Percentiles rank a stretch among this genome's conserved stretches.
phyloP scores from a whole-genome alignment of 2,113 vertebrate species.

The Acanthochromis polyacanthus region DNA sequence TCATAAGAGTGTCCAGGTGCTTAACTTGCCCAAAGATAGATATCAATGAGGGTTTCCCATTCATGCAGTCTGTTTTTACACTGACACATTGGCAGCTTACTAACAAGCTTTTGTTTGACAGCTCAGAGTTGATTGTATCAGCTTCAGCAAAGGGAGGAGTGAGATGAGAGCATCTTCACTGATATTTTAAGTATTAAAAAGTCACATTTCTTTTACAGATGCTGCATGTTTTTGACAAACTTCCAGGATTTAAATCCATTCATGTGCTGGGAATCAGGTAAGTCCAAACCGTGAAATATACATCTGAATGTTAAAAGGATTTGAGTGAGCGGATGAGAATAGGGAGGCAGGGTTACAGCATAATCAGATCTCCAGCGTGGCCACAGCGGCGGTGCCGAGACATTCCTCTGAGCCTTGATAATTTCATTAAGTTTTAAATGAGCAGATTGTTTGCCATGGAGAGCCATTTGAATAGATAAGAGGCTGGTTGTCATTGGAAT shows the following conservation, averaged over 20 bases:
- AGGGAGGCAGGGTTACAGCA: not conserved
- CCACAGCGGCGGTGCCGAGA: not conserved
- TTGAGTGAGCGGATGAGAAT: not conserved
- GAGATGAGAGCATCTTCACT: not conserved
- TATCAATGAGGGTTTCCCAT: conserved; percentile 38
- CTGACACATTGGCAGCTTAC: not conserved
- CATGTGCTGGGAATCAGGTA: conserved; percentile 90
- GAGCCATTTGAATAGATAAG: conserved; percentile 22
- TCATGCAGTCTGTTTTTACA: conserved; percentile 13
- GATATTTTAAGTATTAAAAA: not conserved
- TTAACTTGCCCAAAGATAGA: conserved; percentile 60
- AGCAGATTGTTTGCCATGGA: conserved; percentile 12
- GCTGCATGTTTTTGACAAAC: conserved; percentile 89
- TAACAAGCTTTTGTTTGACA: conserved; percentile 20
- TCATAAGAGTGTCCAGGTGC: conserved; percentile 47
- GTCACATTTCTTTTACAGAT: conserved; percentile 81
- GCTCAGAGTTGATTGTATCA: conserved; percentile 17
- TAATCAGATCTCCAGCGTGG: conserved; percentile 16
- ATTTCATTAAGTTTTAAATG: conserved; percentile 45
- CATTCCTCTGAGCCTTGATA: conserved; percentile 11
- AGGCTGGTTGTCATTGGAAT: conserved; percentile 13
- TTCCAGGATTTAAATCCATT: conserved; percentile 91
- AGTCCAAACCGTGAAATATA: conserved; percentile 57
- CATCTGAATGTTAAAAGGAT: not conserved
- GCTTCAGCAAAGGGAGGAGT: not conserved